Base-by-base conservation (phyloP, 2,113 vertebrate species). In the Mystacornis crossleyi region DNA sequence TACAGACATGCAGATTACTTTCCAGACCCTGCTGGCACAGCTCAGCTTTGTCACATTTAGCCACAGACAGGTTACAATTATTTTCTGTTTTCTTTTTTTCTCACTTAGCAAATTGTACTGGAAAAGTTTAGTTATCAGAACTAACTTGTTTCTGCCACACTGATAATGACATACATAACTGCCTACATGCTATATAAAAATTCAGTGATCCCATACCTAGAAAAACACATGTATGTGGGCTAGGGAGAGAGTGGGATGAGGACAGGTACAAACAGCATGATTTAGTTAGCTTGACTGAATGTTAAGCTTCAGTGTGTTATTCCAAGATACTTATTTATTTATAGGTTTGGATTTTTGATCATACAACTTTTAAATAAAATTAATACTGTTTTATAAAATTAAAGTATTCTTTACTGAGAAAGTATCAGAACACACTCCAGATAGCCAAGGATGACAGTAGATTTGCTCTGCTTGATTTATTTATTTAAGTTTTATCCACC, bases 151-250 rank as follows among this genome's bases (percentile, higher is more conserved):
- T 70, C 86, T 93, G 50, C 29, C 80, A 88, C 64, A 18, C 28
- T 71, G 64, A 34, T 90, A 86, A 92, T 93, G 92, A 90, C 72
- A 95, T 62, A 92, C 33, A 40, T 78, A 95, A 47, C 72, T 95
- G 94, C 96, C 86, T 95, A 95, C 94, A 74, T 61, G 47, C 75
- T 78, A 40, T 70, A 92, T 80, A 90, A 86, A 95, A 95, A 93
- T 90, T 58, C 72, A 83, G 60, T 64, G 64, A 95, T 77, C 73
- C 75, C 70, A 67, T 86, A 96, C 47, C 88, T 90, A 90, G 88
- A 83, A 89, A 95, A 96, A 95, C 71, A 88, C 74, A 77, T 26
- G 55, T 40, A 86, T 83, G 94, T 92, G 81, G 92, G 88, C 60
- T 85, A 82, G 78, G 48, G 26, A 82, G 64, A 43, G 91, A 92